Evolutionary conservation across 2,797 vertebrate genomes (phyloP).

Genomic region (Falco cherrug): DNA sequence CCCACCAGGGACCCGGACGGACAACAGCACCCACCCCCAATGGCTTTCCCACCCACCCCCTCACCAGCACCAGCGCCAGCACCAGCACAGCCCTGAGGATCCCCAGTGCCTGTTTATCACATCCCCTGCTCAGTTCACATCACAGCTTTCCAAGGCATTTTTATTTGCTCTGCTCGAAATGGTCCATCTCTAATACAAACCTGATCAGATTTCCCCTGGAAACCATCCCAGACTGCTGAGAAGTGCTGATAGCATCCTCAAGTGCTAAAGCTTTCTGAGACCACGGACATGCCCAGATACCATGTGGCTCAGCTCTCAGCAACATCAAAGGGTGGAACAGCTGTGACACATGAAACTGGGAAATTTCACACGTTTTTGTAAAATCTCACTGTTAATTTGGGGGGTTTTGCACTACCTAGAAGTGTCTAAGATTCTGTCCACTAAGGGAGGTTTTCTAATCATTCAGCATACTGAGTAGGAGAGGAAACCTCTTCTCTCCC

Average conservation of each 20-base stretch:
- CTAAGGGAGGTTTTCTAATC: not conserved
- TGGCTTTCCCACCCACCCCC: not conserved
- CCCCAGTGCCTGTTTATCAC: not conserved
- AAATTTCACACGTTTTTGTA: not conserved
- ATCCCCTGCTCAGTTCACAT: not conserved
- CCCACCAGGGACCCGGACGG: not conserved
- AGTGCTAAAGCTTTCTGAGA: not conserved
- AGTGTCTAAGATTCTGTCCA: not conserved
- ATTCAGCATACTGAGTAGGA: rapidly evolving
- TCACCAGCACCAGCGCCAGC: not conserved
- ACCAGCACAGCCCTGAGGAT: not conserved
- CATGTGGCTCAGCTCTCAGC: not conserved
- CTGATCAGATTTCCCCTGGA: not conserved
- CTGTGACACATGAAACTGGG: not conserved
- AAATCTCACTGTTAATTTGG: not conserved
- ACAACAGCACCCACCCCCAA: rapidly evolving
- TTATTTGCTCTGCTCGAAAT: not conserved
- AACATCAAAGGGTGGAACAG: not conserved
- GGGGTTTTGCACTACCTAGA: not conserved
- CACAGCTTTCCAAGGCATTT: not conserved
- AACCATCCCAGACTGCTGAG: not conserved
- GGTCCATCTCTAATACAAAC: not conserved
- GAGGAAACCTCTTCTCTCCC: not conserved
- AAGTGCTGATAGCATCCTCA: not conserved
- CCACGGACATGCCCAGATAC: rapidly evolving